phyloP scores from a whole-genome alignment of 1,140 invertebrate genomes.

The Melitaea cinxia region DNA sequence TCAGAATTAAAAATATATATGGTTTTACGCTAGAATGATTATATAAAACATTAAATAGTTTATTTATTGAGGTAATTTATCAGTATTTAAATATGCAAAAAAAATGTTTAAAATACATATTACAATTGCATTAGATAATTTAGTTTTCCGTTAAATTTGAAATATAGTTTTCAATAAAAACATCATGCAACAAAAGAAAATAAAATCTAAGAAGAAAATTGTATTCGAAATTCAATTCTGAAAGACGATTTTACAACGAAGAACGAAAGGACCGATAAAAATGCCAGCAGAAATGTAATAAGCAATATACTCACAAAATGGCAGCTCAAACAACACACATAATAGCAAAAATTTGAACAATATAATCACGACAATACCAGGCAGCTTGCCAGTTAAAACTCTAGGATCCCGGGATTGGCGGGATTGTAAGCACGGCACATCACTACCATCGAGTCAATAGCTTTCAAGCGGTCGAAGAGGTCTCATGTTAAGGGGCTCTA shows the following conservation, averaged over 20 bases:
- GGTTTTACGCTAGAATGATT: too few species aligned
- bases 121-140: too few species aligned
- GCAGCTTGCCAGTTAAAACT: slow-evolving; percentile 32
- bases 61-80: too few species aligned
- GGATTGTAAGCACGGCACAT: slow-evolving; percentile 14
- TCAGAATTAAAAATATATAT: too few species aligned
- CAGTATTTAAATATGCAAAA: too few species aligned
- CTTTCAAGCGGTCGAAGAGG: slow-evolving; percentile 29
- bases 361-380: slow-evolving; percentile 31
- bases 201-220: slow-evolving; percentile 23
- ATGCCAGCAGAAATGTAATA: slow-evolving; percentile 16
- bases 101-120: too few species aligned
- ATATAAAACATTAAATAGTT: too few species aligned
- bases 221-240: slow-evolving; percentile 20
- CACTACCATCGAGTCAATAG: slow-evolving; percentile 35
- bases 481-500: slow-evolving; percentile 30
- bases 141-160: too few species aligned
- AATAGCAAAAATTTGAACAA: slow-evolving; percentile 26
- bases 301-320: slow-evolving; percentile 13
- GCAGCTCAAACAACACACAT: slow-evolving; percentile 12
- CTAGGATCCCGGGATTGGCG: slow-evolving; percentile 5
- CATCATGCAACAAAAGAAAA: slow-evolving; percentile 5
- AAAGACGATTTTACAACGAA: too few species aligned
- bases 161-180: not conserved
- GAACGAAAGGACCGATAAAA: slow-evolving; percentile 16